A percentile compares a stretch with the other conserved stretches of the same genome.
Evolutionary conservation across 2,888 invertebrate genomes (phyloP).

Genomic region (Diarsia brunnea): DNA sequence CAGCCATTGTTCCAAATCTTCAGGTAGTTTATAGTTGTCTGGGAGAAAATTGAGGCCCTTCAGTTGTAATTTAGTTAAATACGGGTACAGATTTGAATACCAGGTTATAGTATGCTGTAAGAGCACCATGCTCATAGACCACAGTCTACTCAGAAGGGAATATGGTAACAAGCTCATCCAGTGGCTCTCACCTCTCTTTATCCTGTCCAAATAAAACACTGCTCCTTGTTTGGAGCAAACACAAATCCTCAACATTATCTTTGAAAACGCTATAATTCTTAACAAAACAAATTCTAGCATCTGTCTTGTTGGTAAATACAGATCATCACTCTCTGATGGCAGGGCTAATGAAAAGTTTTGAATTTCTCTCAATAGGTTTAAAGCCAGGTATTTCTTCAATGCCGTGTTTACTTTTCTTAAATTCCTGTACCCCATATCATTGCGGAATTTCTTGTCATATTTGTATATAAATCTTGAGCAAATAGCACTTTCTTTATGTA

Average conservation of each 20-base stretch:
- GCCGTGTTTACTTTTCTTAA: conserved; percentile 90
- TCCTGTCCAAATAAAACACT: conserved; percentile 87
- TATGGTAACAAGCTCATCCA: conserved; percentile 90
- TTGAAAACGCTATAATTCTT: conserved; percentile 89
- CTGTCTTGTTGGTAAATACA: conserved; percentile 90
- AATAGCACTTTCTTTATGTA: conserved; percentile 89
- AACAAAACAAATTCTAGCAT: conserved; percentile 91
- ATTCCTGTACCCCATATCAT: conserved; percentile 90
- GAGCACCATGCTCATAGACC: conserved; percentile 87
- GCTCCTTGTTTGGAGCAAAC: conserved; percentile 87
- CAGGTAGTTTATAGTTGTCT: conserved; percentile 82
- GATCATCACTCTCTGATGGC: conserved; percentile 75
- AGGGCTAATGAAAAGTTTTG: conserved; percentile 78
- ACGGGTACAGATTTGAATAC: conserved; percentile 87
- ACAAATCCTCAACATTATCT: conserved; percentile 88
- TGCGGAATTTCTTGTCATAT: conserved; percentile 91
- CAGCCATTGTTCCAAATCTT: conserved; percentile 87
- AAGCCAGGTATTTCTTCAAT: conserved; percentile 86
- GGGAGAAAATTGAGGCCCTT: conserved; percentile 89
- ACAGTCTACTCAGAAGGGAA: conserved; percentile 89
- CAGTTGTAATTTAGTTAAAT: conserved; percentile 78
- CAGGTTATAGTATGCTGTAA: conserved; percentile 87
- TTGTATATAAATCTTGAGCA: conserved; percentile 90
- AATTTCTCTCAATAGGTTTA: conserved; percentile 86
- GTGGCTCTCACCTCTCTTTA: conserved; percentile 90